Evolutionary conservation across 2,888 invertebrate species (phyloP).

Genomic region (Amiota minor): DNA sequence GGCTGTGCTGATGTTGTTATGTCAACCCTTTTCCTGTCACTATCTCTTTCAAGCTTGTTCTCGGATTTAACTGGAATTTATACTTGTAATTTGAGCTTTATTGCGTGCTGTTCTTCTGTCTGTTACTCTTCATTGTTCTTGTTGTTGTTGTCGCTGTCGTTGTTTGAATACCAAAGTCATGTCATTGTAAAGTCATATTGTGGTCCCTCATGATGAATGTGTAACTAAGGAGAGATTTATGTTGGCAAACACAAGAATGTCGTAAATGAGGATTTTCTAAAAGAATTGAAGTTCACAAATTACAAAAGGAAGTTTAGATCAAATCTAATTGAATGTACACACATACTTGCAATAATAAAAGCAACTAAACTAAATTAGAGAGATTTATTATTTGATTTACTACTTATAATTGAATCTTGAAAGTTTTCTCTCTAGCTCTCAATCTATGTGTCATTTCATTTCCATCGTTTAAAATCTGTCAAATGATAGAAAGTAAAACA

Average conservation of each 20-base stretch:
- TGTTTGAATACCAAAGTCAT: conserved; percentile 18
- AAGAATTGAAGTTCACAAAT: too few species aligned
- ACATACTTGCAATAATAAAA: too few species aligned
- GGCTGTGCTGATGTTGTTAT: too few species aligned
- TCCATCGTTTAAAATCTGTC: too few species aligned
- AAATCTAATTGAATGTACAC: too few species aligned
- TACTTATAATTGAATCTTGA: too few species aligned
- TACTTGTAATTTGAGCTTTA: conserved; percentile 48
- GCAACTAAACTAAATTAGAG: too few species aligned
- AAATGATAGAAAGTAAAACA: conserved; percentile 4
- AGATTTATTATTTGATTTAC: too few species aligned
- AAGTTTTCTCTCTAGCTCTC: too few species aligned
- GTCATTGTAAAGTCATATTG: conserved; percentile 16
- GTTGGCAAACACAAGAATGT: background rate
- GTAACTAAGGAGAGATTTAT: conserved; percentile 2
- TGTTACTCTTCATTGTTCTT: background rate
- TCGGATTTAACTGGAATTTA: conserved; percentile 33
- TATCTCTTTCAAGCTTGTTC: conserved; percentile 45
- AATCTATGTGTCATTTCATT: background rate
- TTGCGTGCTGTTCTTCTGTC: conserved; percentile 20
- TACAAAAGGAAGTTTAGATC: too few species aligned
- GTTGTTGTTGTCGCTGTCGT: background rate
- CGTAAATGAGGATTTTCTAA: background rate
- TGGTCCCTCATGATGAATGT: background rate
- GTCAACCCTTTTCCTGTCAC: conserved; percentile 31